These are phyloP conservation scores for Upupa epops DNA, from an alignment of 2,113 vertebrate genomes.

Conservation along the genomic window DNA sequence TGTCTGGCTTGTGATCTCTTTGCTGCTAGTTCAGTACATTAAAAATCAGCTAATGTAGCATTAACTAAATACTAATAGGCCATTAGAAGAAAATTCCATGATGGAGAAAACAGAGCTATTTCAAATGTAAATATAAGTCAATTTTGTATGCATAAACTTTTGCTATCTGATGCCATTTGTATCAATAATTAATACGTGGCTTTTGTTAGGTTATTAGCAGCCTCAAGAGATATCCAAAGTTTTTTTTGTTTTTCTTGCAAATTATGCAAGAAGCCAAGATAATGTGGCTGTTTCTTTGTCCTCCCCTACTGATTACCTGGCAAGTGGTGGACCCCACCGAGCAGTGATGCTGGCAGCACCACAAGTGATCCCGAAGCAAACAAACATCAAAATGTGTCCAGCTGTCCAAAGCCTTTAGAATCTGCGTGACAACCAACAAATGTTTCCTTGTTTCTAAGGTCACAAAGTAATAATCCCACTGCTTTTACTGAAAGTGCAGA, in stretches of 20 bases:
- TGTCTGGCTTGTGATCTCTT: conserved; percentile 9
- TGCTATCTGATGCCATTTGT: conserved; percentile 26
- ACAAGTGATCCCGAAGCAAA: not conserved
- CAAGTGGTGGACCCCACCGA: not conserved
- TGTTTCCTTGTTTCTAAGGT: not conserved
- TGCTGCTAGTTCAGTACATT: conserved; percentile 1
- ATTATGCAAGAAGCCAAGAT: not conserved
- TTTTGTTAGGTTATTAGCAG: not conserved
- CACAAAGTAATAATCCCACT: not conserved
- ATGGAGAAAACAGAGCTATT: not conserved
- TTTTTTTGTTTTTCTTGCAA: not conserved
- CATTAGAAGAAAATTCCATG: conserved; percentile 30
- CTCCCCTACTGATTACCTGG: not conserved
- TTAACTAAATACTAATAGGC: conserved; percentile 43
- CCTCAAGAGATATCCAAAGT: not conserved
- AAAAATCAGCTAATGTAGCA: conserved; percentile 34
- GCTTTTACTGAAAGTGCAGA: not conserved
- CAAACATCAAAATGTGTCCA: not conserved
- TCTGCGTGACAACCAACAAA: not conserved
- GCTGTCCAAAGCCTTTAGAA: not conserved
- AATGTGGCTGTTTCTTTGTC: not conserved
- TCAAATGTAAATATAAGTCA: conserved; percentile 38
- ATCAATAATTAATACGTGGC: conserved; percentile 43
- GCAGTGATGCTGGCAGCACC: not conserved
- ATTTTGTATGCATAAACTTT: conserved; percentile 5